Conservation (phyloP, 2,113 vertebrate genomes). For the Corydoras maculifer region DNA sequence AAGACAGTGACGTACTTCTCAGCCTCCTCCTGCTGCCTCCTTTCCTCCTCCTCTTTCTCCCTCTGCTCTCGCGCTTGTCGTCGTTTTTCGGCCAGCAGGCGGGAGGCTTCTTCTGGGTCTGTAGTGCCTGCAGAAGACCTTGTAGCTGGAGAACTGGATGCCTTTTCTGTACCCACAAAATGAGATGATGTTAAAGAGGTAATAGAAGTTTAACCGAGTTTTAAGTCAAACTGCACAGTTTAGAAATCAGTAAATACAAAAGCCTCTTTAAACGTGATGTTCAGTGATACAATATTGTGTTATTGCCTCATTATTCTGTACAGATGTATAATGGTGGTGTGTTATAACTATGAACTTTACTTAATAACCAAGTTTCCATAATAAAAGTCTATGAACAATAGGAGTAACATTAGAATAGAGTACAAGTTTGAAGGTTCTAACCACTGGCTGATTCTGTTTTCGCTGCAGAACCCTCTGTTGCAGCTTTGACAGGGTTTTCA, state of each 20-base stretch:
- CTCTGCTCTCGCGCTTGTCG: slow-evolving; percentile 86
- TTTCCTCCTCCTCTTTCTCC: slow-evolving; percentile 82
- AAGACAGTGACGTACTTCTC: slow-evolving; percentile 64
- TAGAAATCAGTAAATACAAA: no score
- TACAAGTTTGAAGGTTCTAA: not conserved
- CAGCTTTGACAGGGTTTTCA: slow-evolving; percentile 47
- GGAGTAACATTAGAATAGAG: not conserved
- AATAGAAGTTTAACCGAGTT: not conserved
- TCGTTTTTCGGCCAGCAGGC: slow-evolving; percentile 84
- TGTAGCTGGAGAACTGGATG: slow-evolving; percentile 48
- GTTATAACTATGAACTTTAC: no score
- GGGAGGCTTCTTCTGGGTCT: slow-evolving; percentile 85
- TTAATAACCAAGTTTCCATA: no score
- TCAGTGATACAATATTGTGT: no score
- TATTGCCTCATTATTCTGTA: no score
- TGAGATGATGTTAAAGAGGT: slow-evolving; percentile 23
- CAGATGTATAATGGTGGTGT: no score
- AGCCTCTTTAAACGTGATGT: no score
- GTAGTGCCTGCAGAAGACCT: slow-evolving; percentile 83
- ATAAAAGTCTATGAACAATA: no score
- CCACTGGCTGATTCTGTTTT: slow-evolving; percentile 47
- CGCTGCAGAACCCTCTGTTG: slow-evolving; percentile 50
- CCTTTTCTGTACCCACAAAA: slow-evolving; percentile 38
- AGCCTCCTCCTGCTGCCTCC: slow-evolving; percentile 72
- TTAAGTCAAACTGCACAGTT: no score